Evolutionary conservation across 2,797 vertebrate genomes (phyloP), one percentile per base, ranked within the genome.

Genomic region (Pipistrellus pipistrellus): DNA sequence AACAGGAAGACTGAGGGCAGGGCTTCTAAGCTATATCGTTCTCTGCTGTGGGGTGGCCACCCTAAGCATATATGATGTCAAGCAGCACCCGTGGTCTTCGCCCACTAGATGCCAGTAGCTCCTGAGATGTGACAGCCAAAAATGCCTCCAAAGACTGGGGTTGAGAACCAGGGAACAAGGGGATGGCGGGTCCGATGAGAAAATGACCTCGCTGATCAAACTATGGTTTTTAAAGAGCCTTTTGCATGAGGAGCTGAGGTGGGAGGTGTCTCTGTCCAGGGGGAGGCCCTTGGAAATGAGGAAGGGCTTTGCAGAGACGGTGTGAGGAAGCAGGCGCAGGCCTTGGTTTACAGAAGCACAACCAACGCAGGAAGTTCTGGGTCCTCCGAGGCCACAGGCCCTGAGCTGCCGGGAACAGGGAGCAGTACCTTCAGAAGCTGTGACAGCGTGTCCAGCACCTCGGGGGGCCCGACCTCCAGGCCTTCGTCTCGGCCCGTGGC

Each of bases 381-480:
- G 73, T 27, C 9, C 76, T 55, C 1, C 4, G 21, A 2, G 32
- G n/a, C 57, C 51, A 83, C 30, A 48, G 38, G 38, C 27, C 32
- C 41, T 23, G 41, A 66, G 80, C 18, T 23, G 59, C 87, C 0
- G 2, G 55, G 51, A 17, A 23, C 27, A 38, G 62, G 11, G 8
- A 23, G 21, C 10, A 4, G 30, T 98, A 98, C 99, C 98, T 99
- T 99, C 41, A 99, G 98, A 90, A 99, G 99, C 69, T 99, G 98
- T 20, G 99, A 99, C 53, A 99, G 98, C 0, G 98, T 99, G 59
- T 99, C 98, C 92, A 99, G 95, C 88, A 99, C 99, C 69, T 99
- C 98, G 0, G 98, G 97, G 21, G 99, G 99, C 75, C 99, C 99
- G 0, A 99, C 99, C 12, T 99, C 98, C 97, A 99, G 96, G 2